A percentile compares a stretch with the other conserved stretches of the same genome.
phyloP scores from a whole-genome alignment of 2,888 invertebrate genomes.

The Hypsopygia costalis region DNA sequence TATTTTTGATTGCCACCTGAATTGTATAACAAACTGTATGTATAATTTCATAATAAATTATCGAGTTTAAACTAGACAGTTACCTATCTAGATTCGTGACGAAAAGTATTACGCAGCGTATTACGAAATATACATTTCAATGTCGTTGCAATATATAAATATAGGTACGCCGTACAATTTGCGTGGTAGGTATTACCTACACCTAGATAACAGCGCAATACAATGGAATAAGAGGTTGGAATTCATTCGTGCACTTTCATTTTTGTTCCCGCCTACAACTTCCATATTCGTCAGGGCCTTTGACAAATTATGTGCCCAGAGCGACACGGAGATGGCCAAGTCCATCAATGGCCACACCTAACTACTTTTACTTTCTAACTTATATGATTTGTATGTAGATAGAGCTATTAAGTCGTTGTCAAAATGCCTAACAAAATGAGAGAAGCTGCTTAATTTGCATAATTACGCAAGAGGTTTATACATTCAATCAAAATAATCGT shows the following conservation, averaged over 20 bases:
- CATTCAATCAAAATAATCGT: constrained; percentile 47
- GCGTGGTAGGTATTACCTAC: constrained; percentile 20
- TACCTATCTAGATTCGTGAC: constrained; percentile 36
- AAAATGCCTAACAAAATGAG: constrained; percentile 44
- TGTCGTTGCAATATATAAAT: constrained; percentile 44
- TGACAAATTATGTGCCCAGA: constrained; percentile 20
- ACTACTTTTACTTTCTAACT: constrained; percentile 41
- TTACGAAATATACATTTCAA: constrained; percentile 54
- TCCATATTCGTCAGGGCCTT: constrained; percentile 18
- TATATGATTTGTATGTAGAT: constrained; percentile 23
- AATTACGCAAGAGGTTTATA: constrained; percentile 57
- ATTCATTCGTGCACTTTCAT: constrained; percentile 40
- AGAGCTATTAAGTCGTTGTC: constrained; percentile 30
- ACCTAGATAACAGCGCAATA: constrained; percentile 21
- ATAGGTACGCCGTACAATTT: constrained; percentile 30
- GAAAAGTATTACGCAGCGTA: constrained; percentile 34
- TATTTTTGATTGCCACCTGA: no score
- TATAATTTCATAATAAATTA: background rate
- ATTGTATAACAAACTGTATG: no score
- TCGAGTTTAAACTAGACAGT: constrained; percentile 1
- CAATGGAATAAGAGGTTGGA: constrained; percentile 15
- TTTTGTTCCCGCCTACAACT: constrained; percentile 40
- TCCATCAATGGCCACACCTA: constrained; percentile 20
- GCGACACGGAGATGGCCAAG: constrained; percentile 16
- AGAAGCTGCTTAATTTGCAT: constrained; percentile 54